Base-by-base conservation (phyloP, 2,797 vertebrate genomes). In the Micrastur ruficollis region DNA sequence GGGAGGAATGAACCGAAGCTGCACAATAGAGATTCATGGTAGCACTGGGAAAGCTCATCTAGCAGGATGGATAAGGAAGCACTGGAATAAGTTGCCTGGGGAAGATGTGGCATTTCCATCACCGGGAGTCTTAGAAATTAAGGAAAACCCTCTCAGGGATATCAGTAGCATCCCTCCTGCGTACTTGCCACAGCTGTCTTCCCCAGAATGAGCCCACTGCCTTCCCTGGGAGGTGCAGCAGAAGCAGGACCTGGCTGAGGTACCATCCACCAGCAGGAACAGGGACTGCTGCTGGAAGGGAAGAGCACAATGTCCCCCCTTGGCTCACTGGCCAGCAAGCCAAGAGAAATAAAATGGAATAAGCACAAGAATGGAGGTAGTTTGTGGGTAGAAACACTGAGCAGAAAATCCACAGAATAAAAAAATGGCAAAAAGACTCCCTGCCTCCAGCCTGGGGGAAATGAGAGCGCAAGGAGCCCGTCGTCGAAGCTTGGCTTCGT, bases 401-500 rank as follows among this genome's bases (percentile, higher is more conserved):
- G 31, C 25, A 58, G 42, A 40, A 81, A 89, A 58, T 7, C 31
- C 16, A 13, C 13, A 27, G 50, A 44, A 9, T 3, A 46, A 38
- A 73, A 73, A 50, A 31, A 55, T 11, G n/a, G 6, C 32, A 71
- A 55, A 70, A 80, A 36, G n/a, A 34, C 14, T 22, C 36, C 7
- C 22, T 31, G 20, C 7, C 38, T 76, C 38, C 55, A 76, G 55
- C 5, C 14, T 36, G 81, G 13, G 26, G 63, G 21, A 63, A 72
- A 55, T 0, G 3, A 20, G 62, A 52, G 12, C 29, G 49, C 46
- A 40, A 3, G 13, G 26, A 73, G 22, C 52, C 40, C 38, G 12
- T 7, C 31, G 4, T 0, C 0, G 1, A 15, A 40, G 53, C 65
- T 56, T 49, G 75, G 40, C 59, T 65, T 32, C 1, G 12, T 15